Percentiles rank a stretch among this genome's conserved stretches.
Conservation (phyloP, 2,113 vertebrate genomes). For the Ochotona curzoniae region DNA sequence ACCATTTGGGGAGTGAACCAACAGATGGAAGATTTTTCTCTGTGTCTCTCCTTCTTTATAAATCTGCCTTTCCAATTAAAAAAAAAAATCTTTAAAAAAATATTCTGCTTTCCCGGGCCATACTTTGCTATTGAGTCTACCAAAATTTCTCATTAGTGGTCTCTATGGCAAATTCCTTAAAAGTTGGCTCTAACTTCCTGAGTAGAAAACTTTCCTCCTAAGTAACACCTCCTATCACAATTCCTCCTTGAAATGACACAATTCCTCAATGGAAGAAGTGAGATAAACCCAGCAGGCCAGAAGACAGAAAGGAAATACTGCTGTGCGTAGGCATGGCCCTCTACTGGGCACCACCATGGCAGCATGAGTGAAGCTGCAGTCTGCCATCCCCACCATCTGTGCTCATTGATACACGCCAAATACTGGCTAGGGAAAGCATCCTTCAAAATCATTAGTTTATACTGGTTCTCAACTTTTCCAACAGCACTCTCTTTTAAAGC, state of each 20-base stretch:
- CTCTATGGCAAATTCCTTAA: constrained; percentile 30
- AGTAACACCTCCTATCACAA: background rate
- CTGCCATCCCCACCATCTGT: constrained; percentile 72
- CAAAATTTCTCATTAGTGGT: constrained; percentile 31
- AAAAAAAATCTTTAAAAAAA: too few relatives aligned
- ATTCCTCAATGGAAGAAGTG: constrained; percentile 8
- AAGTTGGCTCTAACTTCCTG: constrained; percentile 21
- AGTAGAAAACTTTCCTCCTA: constrained; percentile 11
- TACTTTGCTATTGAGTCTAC: constrained; percentile 8
- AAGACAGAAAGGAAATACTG: constrained; percentile 49
- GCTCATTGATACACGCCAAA: constrained; percentile 71
- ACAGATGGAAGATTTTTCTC: too few relatives aligned
- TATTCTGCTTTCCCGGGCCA: too few relatives aligned
- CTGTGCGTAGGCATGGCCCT: constrained; percentile 51
- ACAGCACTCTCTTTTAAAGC: constrained; percentile 25
- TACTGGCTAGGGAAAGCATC: constrained; percentile 53
- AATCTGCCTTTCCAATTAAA: too few relatives aligned
- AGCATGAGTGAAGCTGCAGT: constrained; percentile 41
- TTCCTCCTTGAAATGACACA: constrained; percentile 50
- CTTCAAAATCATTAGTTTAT: constrained; percentile 60
- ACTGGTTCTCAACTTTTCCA: constrained; percentile 44
- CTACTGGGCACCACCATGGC: constrained; percentile 29
- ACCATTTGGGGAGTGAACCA: too few relatives aligned
- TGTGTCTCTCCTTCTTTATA: too few relatives aligned
- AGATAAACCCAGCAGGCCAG: constrained; percentile 3